Evolutionary conservation across 53 echinoderm and acorn worm genomes (phyloP).

Genomic region (Crossaster papposus): DNA sequence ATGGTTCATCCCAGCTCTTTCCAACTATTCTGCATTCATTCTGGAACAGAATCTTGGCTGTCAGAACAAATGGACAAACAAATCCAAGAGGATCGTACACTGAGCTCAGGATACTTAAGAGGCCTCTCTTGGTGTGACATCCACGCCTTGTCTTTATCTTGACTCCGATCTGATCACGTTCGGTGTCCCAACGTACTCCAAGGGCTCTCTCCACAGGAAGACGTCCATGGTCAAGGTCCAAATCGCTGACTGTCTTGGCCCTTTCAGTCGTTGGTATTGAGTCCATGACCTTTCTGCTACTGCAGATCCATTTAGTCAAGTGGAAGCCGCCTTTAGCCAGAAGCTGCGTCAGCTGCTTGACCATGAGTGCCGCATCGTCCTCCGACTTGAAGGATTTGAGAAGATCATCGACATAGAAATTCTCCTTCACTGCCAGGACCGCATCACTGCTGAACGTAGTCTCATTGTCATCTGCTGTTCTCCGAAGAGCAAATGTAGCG

Average conservation of each 20-base stretch:
- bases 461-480: constrained; percentile 43
- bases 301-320: constrained; percentile 64
- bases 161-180: constrained; percentile 26
- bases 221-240: constrained; percentile 54
- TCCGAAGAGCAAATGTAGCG: constrained; percentile 42
- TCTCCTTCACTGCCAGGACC: constrained; percentile 1
- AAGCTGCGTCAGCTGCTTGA: constrained; percentile 12
- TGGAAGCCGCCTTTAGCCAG: constrained; percentile 53
- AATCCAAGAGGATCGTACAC: constrained; percentile 66
- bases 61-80: constrained; percentile 41
- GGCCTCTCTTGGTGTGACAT: constrained; percentile 48
- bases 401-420: constrained; percentile 59
- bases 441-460: neutral
- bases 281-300: constrained; percentile 38
- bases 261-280: constrained; percentile 44
- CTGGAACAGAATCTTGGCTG: constrained; percentile 57
- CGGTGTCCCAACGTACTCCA: constrained; percentile 50
- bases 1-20: constrained; percentile 43
- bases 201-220: constrained; percentile 65
- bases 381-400: constrained; percentile 42
- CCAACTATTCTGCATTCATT: constrained; percentile 40
- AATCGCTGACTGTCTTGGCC: constrained; percentile 25
- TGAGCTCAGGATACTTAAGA: constrained; percentile 54
- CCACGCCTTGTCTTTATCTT: constrained; percentile 21
- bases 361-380: constrained; percentile 34